Percentiles rank a stretch among this genome's conserved stretches.
Conservation (phyloP, 2,797 vertebrate species). For the Pseudocheirus occidentalis region DNA sequence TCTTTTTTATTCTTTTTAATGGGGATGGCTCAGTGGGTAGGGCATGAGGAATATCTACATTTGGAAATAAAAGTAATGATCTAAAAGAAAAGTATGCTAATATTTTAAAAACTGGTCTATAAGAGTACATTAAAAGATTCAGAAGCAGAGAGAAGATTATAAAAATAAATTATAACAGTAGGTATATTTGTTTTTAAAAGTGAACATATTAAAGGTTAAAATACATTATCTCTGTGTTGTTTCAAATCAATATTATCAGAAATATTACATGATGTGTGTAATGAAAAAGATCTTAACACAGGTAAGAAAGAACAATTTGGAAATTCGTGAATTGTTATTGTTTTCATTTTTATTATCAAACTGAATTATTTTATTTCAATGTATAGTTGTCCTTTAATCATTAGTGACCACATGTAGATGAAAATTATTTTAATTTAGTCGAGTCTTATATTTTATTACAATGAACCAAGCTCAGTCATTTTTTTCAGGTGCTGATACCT, state of each 20-base stretch:
- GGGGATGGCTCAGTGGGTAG: neutral
- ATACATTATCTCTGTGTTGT: neutral
- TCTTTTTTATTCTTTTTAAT: neutral
- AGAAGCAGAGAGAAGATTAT: neutral
- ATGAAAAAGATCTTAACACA: neutral
- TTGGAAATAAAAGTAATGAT: neutral
- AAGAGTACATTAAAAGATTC: neutral
- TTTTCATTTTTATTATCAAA: conserved; percentile 17
- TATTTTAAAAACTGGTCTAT: neutral
- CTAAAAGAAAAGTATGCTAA: neutral
- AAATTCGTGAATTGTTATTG: conserved; percentile 6
- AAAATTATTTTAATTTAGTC: neutral
- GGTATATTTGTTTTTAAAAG: neutral
- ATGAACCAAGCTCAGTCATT: neutral
- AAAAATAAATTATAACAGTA: conserved; percentile 4
- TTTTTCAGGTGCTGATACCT: neutral
- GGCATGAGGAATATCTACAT: neutral
- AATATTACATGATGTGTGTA: neutral
- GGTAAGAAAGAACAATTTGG: neutral
- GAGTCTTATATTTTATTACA: conserved; percentile 14
- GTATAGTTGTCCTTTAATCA: conserved; percentile 1
- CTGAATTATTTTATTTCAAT: conserved; percentile 4
- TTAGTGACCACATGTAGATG: neutral
- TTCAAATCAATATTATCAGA: neutral
- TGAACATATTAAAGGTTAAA: neutral